A percentile compares a stretch with the other conserved stretches of the same genome.
Conservation (phyloP, 1,140 invertebrate genomes). For the Atta cephalotes region DNA sequence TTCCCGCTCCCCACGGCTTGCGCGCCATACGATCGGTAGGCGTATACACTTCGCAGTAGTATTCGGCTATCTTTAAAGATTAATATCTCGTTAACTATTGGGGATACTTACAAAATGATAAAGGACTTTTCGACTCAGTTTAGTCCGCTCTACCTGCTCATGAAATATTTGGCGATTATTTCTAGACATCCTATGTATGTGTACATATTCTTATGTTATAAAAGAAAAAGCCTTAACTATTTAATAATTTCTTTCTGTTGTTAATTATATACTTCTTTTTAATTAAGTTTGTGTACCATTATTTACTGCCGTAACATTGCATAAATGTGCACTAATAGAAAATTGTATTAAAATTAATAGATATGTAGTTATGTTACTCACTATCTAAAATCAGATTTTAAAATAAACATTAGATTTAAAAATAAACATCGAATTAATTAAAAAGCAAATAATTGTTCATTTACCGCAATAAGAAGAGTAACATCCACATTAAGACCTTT, state of each 20-base stretch:
- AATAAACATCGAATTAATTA: not conserved
- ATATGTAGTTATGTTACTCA: conserved; percentile 28
- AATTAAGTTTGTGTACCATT: not conserved
- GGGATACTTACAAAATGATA: no score
- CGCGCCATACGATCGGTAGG: no score
- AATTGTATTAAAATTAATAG: conserved; percentile 78
- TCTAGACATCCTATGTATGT: no score
- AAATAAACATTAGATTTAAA: not conserved
- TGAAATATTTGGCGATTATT: no score
- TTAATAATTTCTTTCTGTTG: not conserved
- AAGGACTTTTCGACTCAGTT: no score
- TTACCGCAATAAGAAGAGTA: conserved; percentile 72
- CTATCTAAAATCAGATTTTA: not conserved
- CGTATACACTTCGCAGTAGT: no score
- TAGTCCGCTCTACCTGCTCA: no score
- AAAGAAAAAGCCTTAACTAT: not conserved
- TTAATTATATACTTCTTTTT: not conserved
- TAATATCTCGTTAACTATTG: no score
- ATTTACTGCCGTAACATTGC: not conserved
- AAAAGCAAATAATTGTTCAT: not conserved
- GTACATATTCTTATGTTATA: not conserved
- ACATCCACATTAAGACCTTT: conserved; percentile 73
- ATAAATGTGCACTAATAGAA: not conserved
- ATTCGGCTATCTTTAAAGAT: no score
- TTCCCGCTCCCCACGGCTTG: no score